Percentiles rank a stretch among this genome's conserved stretches.
Conservation (phyloP, 30 jellyfish, hydroid and myxozoan genomes). For the Sanderia malayensis region DNA sequence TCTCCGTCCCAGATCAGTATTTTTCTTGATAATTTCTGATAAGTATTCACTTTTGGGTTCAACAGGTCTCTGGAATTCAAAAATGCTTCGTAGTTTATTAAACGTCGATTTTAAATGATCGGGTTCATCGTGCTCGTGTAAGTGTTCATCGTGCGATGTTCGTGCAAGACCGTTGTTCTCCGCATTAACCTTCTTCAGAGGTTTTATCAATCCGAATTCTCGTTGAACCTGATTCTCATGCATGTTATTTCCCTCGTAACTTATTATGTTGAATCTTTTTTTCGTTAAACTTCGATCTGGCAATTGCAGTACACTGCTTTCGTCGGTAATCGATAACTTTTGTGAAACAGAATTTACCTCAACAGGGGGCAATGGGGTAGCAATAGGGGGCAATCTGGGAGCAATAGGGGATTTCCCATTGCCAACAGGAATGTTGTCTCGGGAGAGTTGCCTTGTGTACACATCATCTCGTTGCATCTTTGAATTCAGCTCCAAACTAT, state of each 20-base stretch:
- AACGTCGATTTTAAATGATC: constrained; percentile 14
- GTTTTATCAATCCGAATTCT: neutral
- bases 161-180: neutral
- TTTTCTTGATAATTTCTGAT: constrained; percentile 49
- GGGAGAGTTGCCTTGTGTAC: neutral
- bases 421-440: neutral
- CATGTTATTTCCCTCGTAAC: neutral
- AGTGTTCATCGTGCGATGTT: neutral
- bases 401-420: neutral
- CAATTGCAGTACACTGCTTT: neutral
- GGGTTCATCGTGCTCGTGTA: neutral
- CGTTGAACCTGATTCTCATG: neutral
- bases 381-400: neutral
- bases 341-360: neutral
- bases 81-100: constrained; percentile 49
- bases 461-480: neutral
- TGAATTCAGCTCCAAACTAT: neutral
- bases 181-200: neutral
- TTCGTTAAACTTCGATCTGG: neutral
- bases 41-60: constrained; percentile 53
- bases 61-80: constrained; percentile 29
- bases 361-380: neutral
- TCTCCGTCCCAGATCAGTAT: constrained; percentile 34
- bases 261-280: neutral
- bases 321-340: neutral